These are phyloP conservation scores for Podarcis lilfordi DNA, from an alignment of 2,797 vertebrate genomes.

Conservation along the genomic window DNA sequence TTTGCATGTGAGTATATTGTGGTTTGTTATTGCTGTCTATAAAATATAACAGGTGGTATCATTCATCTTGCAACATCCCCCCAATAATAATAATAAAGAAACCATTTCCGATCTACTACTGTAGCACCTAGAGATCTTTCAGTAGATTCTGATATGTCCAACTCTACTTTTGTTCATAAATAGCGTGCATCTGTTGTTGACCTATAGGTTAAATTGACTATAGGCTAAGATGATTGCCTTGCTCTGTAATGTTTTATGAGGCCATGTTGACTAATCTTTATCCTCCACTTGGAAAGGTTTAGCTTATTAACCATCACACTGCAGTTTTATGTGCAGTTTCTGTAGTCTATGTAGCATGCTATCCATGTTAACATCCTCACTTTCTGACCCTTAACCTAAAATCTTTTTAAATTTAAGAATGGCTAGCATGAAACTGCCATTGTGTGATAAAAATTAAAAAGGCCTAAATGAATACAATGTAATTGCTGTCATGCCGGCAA, in stretches of 20 bases:
- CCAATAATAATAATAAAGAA: too few relatives aligned
- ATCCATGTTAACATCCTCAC: not conserved
- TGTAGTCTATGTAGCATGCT: not conserved
- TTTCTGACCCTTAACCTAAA: not conserved
- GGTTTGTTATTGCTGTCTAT: too few relatives aligned
- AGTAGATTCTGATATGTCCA: too few relatives aligned
- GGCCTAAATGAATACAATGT: not conserved
- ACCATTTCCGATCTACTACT: too few relatives aligned
- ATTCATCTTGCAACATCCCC: too few relatives aligned
- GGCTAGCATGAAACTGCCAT: not conserved
- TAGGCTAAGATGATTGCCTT: not conserved
- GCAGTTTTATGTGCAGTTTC: not conserved
- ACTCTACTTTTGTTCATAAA: too few relatives aligned
- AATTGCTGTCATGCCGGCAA: not conserved
- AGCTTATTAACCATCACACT: not conserved
- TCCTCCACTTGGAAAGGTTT: not conserved
- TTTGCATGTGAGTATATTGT: too few relatives aligned
- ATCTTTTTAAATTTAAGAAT: not conserved
- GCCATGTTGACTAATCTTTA: not conserved
- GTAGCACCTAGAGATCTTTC: too few relatives aligned
- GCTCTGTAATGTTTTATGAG: conserved; percentile 10
- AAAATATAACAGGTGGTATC: too few relatives aligned
- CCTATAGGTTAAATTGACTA: not conserved
- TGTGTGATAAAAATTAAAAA: not conserved
- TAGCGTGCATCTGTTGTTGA: not conserved